Conservation (phyloP, 2,113 vertebrate species). For the Henicopernis longicauda region DNA sequence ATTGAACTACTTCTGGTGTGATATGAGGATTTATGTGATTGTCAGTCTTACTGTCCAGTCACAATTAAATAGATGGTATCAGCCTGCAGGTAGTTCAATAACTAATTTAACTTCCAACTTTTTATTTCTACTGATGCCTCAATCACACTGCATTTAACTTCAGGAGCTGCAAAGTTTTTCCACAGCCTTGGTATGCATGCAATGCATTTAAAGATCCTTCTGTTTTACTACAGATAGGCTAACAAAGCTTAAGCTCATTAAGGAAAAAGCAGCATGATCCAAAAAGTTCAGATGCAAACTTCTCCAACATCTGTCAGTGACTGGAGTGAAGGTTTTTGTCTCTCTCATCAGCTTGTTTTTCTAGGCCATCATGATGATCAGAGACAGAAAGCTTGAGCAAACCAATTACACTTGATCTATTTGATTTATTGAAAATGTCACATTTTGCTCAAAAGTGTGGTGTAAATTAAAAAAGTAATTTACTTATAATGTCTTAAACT, state of each 20-base stretch:
- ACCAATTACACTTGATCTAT: neutral
- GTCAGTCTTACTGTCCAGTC: neutral
- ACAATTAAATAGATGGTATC: neutral
- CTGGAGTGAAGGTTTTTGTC: neutral
- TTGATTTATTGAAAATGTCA: neutral
- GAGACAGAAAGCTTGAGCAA: neutral
- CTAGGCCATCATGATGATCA: neutral
- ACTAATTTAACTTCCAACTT: conserved; percentile 68
- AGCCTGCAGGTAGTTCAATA: conserved; percentile 61
- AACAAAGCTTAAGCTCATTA: neutral
- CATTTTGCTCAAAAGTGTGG: neutral
- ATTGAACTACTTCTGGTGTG: neutral
- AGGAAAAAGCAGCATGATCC: neutral
- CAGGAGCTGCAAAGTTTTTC: neutral
- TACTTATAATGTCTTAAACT: neutral
- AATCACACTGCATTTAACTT: conserved; percentile 9
- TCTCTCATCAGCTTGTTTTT: neutral
- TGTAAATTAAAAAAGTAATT: neutral
- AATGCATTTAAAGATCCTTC: neutral
- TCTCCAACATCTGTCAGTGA: neutral
- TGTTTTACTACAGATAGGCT: neutral
- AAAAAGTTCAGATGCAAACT: neutral
- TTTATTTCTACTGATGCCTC: conserved; percentile 54
- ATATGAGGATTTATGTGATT: conserved; percentile 52
- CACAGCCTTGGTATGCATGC: neutral